Conservation (phyloP, 2,888 invertebrate genomes). For the Trissolcus brochymenae region DNA sequence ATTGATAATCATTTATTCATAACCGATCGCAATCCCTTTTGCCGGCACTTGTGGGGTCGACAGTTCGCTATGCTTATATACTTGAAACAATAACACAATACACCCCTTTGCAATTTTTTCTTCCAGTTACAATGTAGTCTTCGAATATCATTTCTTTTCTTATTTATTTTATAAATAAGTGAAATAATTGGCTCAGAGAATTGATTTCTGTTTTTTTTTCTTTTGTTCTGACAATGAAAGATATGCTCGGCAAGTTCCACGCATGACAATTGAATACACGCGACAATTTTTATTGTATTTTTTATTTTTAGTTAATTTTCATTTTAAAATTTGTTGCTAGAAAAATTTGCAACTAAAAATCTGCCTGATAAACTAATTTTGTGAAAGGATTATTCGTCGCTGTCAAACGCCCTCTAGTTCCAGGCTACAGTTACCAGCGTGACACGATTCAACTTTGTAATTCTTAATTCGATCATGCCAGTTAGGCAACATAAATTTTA, state of each 20-base stretch:
- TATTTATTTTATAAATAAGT: background rate
- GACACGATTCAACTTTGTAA: conserved; percentile 49
- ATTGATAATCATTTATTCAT: conserved; percentile 59
- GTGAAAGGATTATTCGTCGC: conserved; percentile 24
- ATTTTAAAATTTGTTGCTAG: too few species aligned
- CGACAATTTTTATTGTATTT: too few species aligned
- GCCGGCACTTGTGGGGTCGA: conserved; percentile 51
- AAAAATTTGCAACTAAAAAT: too few species aligned
- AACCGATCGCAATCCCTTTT: conserved; percentile 55
- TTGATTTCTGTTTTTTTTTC: too few species aligned
- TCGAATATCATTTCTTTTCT: background rate
- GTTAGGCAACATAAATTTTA: conserved; percentile 40
- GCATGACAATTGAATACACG: too few species aligned
- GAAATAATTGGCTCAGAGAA: conserved; percentile 8
- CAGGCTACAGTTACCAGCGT: conserved; percentile 43
- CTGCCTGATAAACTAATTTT: conserved; percentile 1
- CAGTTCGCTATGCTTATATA: conserved; percentile 29
- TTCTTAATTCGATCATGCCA: conserved; percentile 37
- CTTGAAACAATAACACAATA: conserved; percentile 41
- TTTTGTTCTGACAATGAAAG: too few species aligned
- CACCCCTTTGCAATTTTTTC: conserved; percentile 35
- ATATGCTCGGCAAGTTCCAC: too few species aligned
- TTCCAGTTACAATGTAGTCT: conserved; percentile 16
- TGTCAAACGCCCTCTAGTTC: conserved; percentile 22
- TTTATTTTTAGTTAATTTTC: too few species aligned